These are phyloP conservation scores for Drosophila paramelanica DNA, from an alignment of 2,888 invertebrate species.

Conservation along the genomic window DNA sequence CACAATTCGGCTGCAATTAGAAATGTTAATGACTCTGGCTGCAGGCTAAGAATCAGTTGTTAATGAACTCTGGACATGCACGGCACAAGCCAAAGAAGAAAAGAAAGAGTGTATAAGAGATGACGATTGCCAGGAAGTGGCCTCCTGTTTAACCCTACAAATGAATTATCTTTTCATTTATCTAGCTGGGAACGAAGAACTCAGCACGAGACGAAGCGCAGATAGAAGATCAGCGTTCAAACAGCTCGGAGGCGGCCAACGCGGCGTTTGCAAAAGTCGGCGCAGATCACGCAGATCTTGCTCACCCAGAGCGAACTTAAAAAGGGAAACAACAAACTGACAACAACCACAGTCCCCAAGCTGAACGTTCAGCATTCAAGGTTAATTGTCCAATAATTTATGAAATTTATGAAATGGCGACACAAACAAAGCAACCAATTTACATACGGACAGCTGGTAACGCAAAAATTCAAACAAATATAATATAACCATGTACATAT, in stretches of 20 bases:
- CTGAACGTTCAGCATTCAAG: conserved; percentile 48
- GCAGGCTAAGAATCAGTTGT: conserved; percentile 11
- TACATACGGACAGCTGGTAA: conserved; percentile 36
- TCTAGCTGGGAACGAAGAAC: not conserved
- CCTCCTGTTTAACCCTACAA: conserved; percentile 19
- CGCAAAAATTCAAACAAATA: not conserved
- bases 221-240: not conserved
- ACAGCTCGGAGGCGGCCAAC: conserved; percentile 38
- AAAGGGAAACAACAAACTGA: conserved; percentile 40
- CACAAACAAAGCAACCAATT: conserved; percentile 33
- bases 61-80: conserved; percentile 17
- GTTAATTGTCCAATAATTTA: conserved; percentile 76
- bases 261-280: conserved; percentile 39
- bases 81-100: not conserved
- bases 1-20: conserved; percentile 22
- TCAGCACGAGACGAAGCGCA: not conserved
- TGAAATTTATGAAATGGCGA: conserved; percentile 65
- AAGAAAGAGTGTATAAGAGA: not conserved
- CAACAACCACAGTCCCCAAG: conserved; percentile 16
- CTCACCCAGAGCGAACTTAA: conserved; percentile 51
- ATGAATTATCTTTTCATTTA: conserved; percentile 41
- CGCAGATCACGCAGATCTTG: conserved; percentile 44
- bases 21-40: conserved; percentile 18
- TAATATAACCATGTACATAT: not conserved
- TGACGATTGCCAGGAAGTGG: conserved; percentile 7